phyloP scores from a whole-genome alignment of 2,113 vertebrate genomes.

The Alethe castanea region DNA sequence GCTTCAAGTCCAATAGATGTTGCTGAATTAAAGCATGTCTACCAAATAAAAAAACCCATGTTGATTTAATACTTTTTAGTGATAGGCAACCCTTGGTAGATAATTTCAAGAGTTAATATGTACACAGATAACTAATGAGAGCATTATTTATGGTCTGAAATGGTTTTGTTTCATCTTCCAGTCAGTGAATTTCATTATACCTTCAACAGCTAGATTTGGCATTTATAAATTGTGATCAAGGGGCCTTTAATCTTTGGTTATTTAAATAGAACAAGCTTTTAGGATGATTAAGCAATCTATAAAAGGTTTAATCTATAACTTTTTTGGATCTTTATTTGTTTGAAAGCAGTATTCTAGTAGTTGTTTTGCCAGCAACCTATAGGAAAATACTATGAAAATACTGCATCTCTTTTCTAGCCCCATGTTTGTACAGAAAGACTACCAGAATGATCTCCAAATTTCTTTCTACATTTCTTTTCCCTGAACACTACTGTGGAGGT shows the following conservation, averaged over 20 bases:
- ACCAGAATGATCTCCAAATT: not conserved
- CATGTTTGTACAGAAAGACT: not conserved
- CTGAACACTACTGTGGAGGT: not conserved
- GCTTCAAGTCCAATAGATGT: not conserved
- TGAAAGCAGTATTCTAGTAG: not conserved
- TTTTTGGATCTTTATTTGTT: not conserved
- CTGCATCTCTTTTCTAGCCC: not conserved
- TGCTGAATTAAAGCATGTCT: slow-evolving; percentile 12
- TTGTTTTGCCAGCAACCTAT: not conserved
- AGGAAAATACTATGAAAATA: not conserved
- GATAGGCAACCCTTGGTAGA: not conserved
- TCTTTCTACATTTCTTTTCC: not conserved
- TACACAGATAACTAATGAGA: slow-evolving; percentile 20
- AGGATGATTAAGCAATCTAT: not conserved
- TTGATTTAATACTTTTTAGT: slow-evolving; percentile 2
- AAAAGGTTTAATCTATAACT: not conserved
- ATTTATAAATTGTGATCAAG: slow-evolving; percentile 22
- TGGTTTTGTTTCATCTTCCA: slow-evolving; percentile 17
- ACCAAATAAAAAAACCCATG: not conserved
- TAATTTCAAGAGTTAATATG: not conserved
- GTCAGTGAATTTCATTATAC: slow-evolving; percentile 10
- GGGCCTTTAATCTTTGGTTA: not conserved
- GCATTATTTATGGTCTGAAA: slow-evolving; percentile 41
- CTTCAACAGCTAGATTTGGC: not conserved
- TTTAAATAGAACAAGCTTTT: not conserved